These are phyloP conservation scores for Noctua pronuba DNA, from an alignment of 2,888 invertebrate species.

Conservation along the genomic window DNA sequence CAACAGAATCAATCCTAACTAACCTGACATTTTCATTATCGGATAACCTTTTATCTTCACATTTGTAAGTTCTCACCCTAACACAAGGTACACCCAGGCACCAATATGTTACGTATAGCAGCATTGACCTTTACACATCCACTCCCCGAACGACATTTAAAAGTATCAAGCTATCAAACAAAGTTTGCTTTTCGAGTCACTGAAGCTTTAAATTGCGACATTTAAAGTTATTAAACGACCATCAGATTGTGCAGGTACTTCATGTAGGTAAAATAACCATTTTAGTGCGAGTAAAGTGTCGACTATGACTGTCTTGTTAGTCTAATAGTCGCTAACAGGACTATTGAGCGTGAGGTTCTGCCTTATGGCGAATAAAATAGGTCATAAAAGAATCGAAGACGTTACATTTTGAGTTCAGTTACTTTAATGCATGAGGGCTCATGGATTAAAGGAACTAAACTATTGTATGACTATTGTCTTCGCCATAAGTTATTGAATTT, in stretches of 20 bases:
- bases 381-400: no score
- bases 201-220: slow-evolving; percentile 7
- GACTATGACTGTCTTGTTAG: not conserved
- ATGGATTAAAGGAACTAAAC: no score
- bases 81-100: not conserved
- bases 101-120: not conserved
- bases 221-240: not conserved
- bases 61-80: not conserved
- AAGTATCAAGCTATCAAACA: not conserved
- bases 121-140: not conserved
- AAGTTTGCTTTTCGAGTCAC: not conserved
- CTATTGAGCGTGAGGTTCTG: not conserved
- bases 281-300: not conserved
- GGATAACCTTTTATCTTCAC: slow-evolving; percentile 5
- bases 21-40: slow-evolving; percentile 27
- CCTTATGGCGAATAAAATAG: no score
- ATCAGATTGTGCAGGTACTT: not conserved
- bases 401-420: no score
- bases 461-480: no score
- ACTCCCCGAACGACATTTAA: slow-evolving; percentile 25
- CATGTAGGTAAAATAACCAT: not conserved
- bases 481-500: not conserved
- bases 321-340: not conserved
- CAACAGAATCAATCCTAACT: not conserved
- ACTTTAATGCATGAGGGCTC: no score